phyloP scores from a whole-genome alignment of 92 coral and sea anemone genomes.

The Bergia puertoricense region DNA sequence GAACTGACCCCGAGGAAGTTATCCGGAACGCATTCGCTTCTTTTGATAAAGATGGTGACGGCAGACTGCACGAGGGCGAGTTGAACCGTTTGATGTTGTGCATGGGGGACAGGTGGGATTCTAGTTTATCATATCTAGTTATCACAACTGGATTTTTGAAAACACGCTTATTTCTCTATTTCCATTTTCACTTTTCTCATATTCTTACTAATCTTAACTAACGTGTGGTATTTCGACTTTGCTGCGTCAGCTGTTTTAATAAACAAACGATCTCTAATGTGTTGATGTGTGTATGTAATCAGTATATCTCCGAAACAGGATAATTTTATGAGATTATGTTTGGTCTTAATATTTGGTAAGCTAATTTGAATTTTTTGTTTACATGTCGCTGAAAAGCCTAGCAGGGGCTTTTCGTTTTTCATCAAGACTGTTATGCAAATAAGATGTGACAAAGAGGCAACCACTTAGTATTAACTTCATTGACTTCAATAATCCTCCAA shows the following conservation, averaged over 20 bases:
- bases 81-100: slow-evolving; percentile 66
- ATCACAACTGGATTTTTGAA: not conserved
- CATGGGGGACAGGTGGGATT: slow-evolving; percentile 81
- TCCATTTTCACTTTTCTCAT: no score
- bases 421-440: not conserved
- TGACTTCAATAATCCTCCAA: not conserved
- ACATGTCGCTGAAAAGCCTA: not conserved
- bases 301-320: not conserved
- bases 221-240: no score
- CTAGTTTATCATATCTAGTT: not conserved
- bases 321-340: no score
- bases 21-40: slow-evolving; percentile 84
- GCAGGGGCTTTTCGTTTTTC: not conserved
- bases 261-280: not conserved
- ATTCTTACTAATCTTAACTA: no score
- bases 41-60: slow-evolving; percentile 76
- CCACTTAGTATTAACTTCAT: no score
- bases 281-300: not conserved
- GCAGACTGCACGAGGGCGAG: slow-evolving; percentile 71
- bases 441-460: not conserved
- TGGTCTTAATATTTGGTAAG: not conserved
- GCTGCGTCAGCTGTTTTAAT: not conserved
- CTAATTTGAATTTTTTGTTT: no score
- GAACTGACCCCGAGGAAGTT: slow-evolving; percentile 96
- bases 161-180: not conserved